phyloP scores from a whole-genome alignment of 2,113 vertebrate species.

The Strigops habroptila region DNA sequence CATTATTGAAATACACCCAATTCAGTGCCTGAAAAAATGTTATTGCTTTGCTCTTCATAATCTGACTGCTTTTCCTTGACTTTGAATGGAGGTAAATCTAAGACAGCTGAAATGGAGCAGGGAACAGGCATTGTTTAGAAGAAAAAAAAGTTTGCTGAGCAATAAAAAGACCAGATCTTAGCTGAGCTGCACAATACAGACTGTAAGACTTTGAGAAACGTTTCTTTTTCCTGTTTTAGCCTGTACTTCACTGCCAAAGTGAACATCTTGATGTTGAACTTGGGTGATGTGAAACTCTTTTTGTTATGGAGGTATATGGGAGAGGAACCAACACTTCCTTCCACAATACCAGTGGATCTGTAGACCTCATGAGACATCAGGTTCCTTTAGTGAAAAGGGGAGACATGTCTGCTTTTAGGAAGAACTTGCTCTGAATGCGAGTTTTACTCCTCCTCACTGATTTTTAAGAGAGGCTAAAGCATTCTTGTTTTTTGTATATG shows the following conservation, averaged over 20 bases:
- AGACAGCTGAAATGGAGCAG: neutral
- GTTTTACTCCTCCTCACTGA: neutral
- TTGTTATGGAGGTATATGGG: neutral
- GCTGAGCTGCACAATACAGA: neutral
- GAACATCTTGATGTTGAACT: neutral
- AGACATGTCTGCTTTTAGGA: neutral
- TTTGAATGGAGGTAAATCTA: neutral
- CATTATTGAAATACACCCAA: neutral
- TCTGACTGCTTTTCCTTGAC: neutral
- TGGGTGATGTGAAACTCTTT: neutral
- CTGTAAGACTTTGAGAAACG: neutral
- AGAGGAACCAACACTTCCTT: neutral
- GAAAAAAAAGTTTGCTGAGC: neutral
- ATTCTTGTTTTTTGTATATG: neutral
- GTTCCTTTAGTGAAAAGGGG: neutral
- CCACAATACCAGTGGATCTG: neutral
- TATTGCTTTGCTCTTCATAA: neutral
- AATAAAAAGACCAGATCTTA: neutral
- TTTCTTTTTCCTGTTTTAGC: neutral
- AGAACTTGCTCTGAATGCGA: neutral
- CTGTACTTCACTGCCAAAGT: neutral
- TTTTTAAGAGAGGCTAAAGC: neutral
- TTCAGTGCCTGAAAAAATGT: neutral
- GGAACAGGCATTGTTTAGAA: neutral
- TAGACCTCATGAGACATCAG: neutral